Evolutionary conservation across 2,888 invertebrate genomes (phyloP), one percentile per base, ranked within the genome.

Genomic region (Platycheirus albimanus): DNA sequence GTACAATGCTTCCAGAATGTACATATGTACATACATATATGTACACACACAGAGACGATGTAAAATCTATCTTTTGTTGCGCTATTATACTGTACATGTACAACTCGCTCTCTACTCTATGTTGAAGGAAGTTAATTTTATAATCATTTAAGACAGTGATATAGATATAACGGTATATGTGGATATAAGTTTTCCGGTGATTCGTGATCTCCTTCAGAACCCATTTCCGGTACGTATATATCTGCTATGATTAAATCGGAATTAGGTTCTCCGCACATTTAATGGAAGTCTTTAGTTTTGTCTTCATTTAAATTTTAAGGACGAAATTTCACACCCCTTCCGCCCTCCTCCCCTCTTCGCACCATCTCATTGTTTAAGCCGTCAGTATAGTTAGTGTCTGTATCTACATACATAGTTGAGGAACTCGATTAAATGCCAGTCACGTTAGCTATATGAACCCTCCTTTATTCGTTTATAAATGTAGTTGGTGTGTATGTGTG

Each of bases 241-340:
- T 75, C 75, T 41, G 45, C n/a, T 49, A 45, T 52, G 76, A 80
- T 76, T 76, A 58, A 58, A 70, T 80, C 70, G 69, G 76, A 64
- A 80, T 81, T 66, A 76, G 76, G 58, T 76, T 71, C 52, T 71
- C 76, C 70, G 66, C 76, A 76, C 70, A 71, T 81, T 66, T 58
- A 75, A 70, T 66, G 66, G 66, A 41, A 47, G 43, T 66, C 80
- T 30, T 33, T 36, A 17, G 67, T 69, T 58, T 52, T 64, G 58
- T 71, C 76, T 81, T 76, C 66, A 76, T 70, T 70, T 70, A 54
- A 52, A 70, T 66, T 81, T 81, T 58, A 64, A 75, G 36, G 56
- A 43, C 51, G 17, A 61, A 36, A 56, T 56, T 41, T 64, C 49
- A 45, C 38, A 51, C 61, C 38, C 13, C n/a, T n/a, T n/a, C 24